phyloP scores from a whole-genome alignment of 2,888 invertebrate species.

The Lissonota sp. region DNA sequence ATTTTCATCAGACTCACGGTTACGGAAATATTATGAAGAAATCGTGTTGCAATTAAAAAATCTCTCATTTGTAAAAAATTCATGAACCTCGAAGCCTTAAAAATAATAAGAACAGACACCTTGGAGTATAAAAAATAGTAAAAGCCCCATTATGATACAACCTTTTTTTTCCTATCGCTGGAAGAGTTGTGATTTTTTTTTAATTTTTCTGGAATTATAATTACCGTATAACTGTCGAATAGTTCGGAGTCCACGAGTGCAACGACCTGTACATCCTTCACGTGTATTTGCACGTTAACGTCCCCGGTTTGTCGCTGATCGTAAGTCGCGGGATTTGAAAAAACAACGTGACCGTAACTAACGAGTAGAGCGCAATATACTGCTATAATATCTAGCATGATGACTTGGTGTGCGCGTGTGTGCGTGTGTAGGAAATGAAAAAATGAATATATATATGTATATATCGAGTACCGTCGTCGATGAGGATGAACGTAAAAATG shows the following conservation, averaged over 20 bases:
- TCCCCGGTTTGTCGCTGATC: slow-evolving; percentile 93
- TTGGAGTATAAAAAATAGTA: too few species aligned
- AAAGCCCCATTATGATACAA: too few species aligned
- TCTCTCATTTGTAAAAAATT: too few species aligned
- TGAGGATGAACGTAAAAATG: slow-evolving; percentile 58
- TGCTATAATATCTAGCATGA: slow-evolving; percentile 48
- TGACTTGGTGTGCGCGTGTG: slow-evolving; percentile 36
- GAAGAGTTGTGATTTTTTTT: not conserved
- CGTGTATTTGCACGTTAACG: slow-evolving; percentile 91
- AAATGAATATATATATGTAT: not conserved
- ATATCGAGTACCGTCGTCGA: slow-evolving; percentile 16
- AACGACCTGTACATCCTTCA: slow-evolving; percentile 91
- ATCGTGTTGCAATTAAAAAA: too few species aligned
- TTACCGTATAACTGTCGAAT: slow-evolving; percentile 87
- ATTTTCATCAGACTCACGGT: too few species aligned
- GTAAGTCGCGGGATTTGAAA: slow-evolving; percentile 82
- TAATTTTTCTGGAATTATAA: not conserved
- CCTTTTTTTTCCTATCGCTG: too few species aligned
- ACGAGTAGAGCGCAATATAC: slow-evolving; percentile 78
- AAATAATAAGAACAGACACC: too few species aligned
- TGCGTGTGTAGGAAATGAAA: not conserved
- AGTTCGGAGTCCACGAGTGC: slow-evolving; percentile 87
- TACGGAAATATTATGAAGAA: too few species aligned
- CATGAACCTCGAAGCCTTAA: too few species aligned
- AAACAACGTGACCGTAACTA: slow-evolving; percentile 70